Evolutionary conservation across 2,113 vertebrate species (phyloP).

Genomic region (Pachyramphus minor): DNA sequence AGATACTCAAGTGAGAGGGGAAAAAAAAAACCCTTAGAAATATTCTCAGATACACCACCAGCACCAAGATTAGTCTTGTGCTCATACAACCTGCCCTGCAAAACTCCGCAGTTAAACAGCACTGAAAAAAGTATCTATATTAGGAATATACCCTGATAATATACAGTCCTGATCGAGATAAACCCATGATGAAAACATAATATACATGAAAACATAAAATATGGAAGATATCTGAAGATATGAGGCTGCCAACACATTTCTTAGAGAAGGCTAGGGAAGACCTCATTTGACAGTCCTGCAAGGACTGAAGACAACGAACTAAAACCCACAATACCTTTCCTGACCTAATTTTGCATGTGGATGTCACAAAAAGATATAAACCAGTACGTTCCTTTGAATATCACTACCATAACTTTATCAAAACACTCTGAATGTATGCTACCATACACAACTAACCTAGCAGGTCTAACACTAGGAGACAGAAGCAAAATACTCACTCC

Average conservation of each 20-base stretch:
- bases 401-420: not conserved
- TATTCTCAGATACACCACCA: not conserved
- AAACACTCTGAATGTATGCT: not conserved
- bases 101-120: not conserved
- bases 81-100: not conserved
- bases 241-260: not conserved
- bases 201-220: not conserved
- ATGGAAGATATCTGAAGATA: not conserved
- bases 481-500: not conserved
- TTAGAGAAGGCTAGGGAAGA: not conserved
- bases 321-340: not conserved
- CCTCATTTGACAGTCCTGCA: not conserved
- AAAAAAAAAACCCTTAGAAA: not conserved
- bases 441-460: not conserved
- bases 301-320: not conserved
- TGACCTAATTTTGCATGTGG: not conserved
- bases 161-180: not conserved
- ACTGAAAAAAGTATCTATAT: not conserved
- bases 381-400: not conserved
- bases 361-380: not conserved
- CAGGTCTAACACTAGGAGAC: not conserved
- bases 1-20: not conserved
- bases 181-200: not conserved
- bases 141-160: not conserved
- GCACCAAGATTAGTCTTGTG: not conserved